Evolutionary conservation across 2,888 invertebrate species (phyloP).

Genomic region (Drosophila robusta): DNA sequence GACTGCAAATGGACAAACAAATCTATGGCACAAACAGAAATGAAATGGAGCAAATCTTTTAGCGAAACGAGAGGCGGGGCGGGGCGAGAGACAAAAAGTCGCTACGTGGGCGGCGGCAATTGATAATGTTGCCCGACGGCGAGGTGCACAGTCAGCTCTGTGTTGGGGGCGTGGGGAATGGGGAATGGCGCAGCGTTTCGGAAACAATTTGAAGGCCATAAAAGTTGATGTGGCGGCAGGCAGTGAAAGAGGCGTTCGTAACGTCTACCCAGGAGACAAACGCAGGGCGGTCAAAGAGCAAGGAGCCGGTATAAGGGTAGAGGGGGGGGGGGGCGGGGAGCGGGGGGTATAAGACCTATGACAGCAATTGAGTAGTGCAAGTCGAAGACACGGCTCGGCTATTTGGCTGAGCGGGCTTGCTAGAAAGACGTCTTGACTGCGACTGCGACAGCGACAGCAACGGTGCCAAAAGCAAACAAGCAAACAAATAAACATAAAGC

Average conservation of each 20-base stretch:
- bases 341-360: conserved; percentile 33
- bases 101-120: conserved; percentile 56
- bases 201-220: conserved; percentile 80
- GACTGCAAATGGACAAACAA: conserved; percentile 57
- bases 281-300: background rate
- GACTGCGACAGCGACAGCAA: conserved; percentile 23
- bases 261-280: conserved; percentile 8
- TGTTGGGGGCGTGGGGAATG: background rate
- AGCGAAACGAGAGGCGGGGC: conserved; percentile 31
- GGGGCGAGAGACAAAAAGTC: conserved; percentile 7
- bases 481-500: conserved; percentile 79
- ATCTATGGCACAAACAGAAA: conserved; percentile 41
- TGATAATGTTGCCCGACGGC: conserved; percentile 63
- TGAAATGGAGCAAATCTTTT: conserved; percentile 74
- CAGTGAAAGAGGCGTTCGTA: conserved; percentile 61
- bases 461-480: conserved; percentile 50
- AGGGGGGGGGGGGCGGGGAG: background rate
- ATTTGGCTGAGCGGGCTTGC: conserved; percentile 10
- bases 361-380: conserved; percentile 56
- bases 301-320: background rate
- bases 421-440: conserved; percentile 27
- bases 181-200: conserved; percentile 67
- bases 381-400: conserved; percentile 43
- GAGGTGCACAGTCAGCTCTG: conserved; percentile 37
- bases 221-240: conserved; percentile 76